phyloP scores from a whole-genome alignment of 2,113 vertebrate genomes.

The Bungarus multicinctus region DNA sequence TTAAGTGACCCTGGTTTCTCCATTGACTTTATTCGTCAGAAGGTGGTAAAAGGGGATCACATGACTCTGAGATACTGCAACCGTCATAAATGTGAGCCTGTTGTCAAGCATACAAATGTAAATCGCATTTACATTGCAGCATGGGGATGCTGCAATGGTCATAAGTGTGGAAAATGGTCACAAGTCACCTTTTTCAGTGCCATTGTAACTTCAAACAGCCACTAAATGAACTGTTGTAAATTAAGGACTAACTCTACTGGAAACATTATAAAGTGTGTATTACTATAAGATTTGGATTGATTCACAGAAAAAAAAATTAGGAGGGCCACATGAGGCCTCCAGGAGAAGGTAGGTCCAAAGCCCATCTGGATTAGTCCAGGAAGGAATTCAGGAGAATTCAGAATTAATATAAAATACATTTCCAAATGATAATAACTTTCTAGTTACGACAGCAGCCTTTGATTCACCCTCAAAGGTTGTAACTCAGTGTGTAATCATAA shows the following conservation, averaged over 20 bases:
- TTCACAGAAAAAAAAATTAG: neutral
- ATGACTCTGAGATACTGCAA: neutral
- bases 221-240: neutral
- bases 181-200: neutral
- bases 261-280: conserved; percentile 36
- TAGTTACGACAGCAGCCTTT: neutral
- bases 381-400: neutral
- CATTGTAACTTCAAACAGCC: neutral
- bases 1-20: neutral
- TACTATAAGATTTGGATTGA: neutral
- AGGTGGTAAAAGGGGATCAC: neutral
- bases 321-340: neutral
- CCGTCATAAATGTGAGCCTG: neutral
- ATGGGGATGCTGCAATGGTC: neutral
- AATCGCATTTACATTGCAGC: neutral
- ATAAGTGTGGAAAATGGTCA: neutral
- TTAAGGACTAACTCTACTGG: neutral
- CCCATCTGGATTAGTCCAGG: neutral
- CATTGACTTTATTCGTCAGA: neutral
- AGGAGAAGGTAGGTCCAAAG: neutral
- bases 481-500: neutral
- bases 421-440: neutral
- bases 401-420: neutral
- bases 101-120: neutral
- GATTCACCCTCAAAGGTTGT: neutral